Evolutionary conservation across 2,888 invertebrate genomes (phyloP).

Genomic region (Napeogenes inachia): DNA sequence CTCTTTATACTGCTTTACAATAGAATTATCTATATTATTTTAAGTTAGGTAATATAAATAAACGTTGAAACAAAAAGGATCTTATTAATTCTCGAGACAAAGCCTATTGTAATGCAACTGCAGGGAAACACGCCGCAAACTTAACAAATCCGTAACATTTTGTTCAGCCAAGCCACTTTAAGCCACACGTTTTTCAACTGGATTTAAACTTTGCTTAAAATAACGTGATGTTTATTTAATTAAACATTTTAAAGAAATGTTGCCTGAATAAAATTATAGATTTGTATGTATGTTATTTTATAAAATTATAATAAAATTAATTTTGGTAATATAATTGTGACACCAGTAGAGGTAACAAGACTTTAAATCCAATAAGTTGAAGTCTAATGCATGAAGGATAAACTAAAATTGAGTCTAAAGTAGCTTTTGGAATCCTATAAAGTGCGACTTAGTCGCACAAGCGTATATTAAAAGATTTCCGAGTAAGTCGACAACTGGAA

Average conservation of each 20-base stretch:
- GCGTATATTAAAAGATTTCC: constrained; percentile 1
- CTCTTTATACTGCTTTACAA: no score
- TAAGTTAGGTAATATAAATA: constrained; percentile 3
- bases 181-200: constrained; percentile 6
- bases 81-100: constrained; percentile 7
- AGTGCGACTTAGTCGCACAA: constrained; percentile 1
- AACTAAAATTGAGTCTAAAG: constrained; percentile 6
- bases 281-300: no score
- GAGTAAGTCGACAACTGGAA: neutral
- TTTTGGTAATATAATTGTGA: neutral
- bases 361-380: constrained; percentile 3
- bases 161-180: constrained; percentile 3
- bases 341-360: neutral
- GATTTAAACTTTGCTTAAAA: neutral
- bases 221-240: neutral
- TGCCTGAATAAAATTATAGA: no score
- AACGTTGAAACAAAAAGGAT: constrained; percentile 4
- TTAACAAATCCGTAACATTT: constrained; percentile 28
- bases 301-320: neutral
- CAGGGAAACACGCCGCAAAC: constrained; percentile 14
- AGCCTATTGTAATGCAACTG: constrained; percentile 13
- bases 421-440: constrained; percentile 2
- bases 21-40: neutral
- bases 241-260: no score
- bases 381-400: constrained; percentile 6